Evolutionary conservation across 2,797 vertebrate species (phyloP), one percentile per base, ranked within the genome.

Genomic region (Amphiprion clarkii): DNA sequence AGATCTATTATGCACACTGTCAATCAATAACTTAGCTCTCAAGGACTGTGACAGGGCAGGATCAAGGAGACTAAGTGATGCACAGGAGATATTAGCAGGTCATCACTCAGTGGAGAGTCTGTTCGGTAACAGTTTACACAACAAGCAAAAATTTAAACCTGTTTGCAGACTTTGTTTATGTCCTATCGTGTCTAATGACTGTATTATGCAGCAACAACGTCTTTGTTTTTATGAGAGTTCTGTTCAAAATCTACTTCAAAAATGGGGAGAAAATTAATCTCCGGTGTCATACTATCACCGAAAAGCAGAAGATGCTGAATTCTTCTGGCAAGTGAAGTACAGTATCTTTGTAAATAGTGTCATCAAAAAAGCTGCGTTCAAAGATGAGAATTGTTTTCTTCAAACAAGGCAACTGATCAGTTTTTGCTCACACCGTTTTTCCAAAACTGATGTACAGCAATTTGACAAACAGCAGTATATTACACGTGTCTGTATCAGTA

Each of bases 1-100:
- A 71, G 29, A 88, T 89, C 71, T 79, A 82, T 86, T 81, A 87
- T 84, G 78, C 78, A 81, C 39, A 31, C 3, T 4, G 9, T 40
- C 51, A 59, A 82, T 89, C 80, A 76, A 81, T 88, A 79, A 57
- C 49, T 63, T 8, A 3, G 70, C 71, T 82, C 23, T 78, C 63
- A 67, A 74, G 67, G 67, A 60, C 66, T 42, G 74, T 29, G 65
- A 62, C 63, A 23, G 71, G 72, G 68, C 40, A 36, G 48, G 54
- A 83, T 82, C 48, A 76, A 27, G 58, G 54, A 81, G 71, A 72
- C 69, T 56, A 68, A 85, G 69, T 82, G 78, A 80, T 73, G 74
- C 63, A 54, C 46, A 44, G 36, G 31, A 78, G 56, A 62, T 1
- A 54, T 4, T 1, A 62, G 51, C 42, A 61, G 74, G 57, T 58